Base-by-base conservation (phyloP, 2,113 vertebrate species). In the Gadus macrocephalus region DNA sequence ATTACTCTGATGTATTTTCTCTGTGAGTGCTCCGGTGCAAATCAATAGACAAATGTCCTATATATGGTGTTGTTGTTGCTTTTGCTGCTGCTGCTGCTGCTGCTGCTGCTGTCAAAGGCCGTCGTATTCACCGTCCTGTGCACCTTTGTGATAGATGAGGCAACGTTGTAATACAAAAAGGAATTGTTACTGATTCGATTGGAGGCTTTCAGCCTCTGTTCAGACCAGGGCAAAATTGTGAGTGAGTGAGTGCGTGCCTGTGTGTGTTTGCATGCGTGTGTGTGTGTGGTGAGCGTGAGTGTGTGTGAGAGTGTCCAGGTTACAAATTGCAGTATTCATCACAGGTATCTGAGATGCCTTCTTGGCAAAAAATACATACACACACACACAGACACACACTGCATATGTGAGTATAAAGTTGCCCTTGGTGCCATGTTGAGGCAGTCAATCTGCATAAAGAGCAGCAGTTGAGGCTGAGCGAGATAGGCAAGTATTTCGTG, bases 331-430 rank as follows among this genome's bases (percentile, higher is more conserved):
- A 74, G 62, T 75, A 55, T 66, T 27, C 64, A 80, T 83, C 71
- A 38, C 80, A 77, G 75, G 77, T 75, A 81, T 76, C 42, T 62
- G 49, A 62, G 70, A 78, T 66, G 64, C 42, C 74, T 75, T 67
- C 64, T 19, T 27, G 12, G 11, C 69, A 69, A 35, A 73, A 64
- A 68, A 69, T 28, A 22, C 78, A 65, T 58, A 56, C 62, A 74
- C 56, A 79, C 77, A 74, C 59, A 61, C 59, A 61, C 59, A 17
- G 66, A 65, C 60, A 58, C 35, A 42, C 63, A 42, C 64, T 25
- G 22, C 22, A 25, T 25, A 25, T 25, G 80, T 67, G 78, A 28
- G 77, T 83, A 63, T 25, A 63, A 6, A 63, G 22, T 31, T 55
- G 14, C 68, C 35, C n/a, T 62, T 42, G 42, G 68, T 55, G 62